Percentiles rank a stretch among this genome's conserved stretches.
These are phyloP conservation scores for Erpobdella octoculata DNA, from an alignment of 2,888 invertebrate species.

Conservation along the genomic window DNA sequence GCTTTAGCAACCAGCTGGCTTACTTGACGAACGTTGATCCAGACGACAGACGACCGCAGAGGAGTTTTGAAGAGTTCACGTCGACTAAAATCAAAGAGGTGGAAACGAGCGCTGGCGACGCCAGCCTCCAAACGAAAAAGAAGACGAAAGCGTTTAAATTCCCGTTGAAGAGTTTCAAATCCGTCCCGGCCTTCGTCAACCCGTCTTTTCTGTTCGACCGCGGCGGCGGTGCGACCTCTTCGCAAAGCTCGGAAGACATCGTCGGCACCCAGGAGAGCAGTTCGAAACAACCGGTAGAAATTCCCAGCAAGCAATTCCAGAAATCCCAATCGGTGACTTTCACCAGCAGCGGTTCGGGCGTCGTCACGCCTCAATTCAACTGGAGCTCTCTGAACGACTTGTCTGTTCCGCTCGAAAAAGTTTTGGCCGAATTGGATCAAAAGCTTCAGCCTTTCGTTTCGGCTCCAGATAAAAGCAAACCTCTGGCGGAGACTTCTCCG, in stretches of 20 bases:
- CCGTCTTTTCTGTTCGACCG: constrained; percentile 25
- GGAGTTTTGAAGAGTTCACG: not conserved
- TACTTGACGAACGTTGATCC: constrained; percentile 14
- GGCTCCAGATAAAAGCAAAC: not conserved
- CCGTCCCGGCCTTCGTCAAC: constrained; percentile 25
- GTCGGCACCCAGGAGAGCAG: not conserved
- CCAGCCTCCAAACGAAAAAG: not conserved
- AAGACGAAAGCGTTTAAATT: constrained; percentile 8
- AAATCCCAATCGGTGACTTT: constrained; percentile 17
- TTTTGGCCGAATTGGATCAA: constrained; percentile 20
- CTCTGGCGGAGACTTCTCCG: not conserved
- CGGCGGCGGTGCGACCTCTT: not conserved
- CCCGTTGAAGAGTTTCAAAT: constrained; percentile 23
- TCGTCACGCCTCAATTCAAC: constrained; percentile 3
- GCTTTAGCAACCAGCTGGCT: constrained; percentile 22
- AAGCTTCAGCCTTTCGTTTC: constrained; percentile 6
- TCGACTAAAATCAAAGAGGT: not conserved
- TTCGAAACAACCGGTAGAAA: not conserved
- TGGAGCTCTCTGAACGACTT: constrained; percentile 23
- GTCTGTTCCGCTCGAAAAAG: constrained; percentile 19
- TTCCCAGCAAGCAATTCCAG: not conserved
- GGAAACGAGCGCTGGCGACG: not conserved
- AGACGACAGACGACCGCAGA: constrained; percentile 6
- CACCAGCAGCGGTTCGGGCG: not conserved
- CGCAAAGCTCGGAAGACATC: constrained; percentile 13